Evolutionary conservation across 2,113 vertebrate species (phyloP).

Genomic region (Edolisoma coerulescens): DNA sequence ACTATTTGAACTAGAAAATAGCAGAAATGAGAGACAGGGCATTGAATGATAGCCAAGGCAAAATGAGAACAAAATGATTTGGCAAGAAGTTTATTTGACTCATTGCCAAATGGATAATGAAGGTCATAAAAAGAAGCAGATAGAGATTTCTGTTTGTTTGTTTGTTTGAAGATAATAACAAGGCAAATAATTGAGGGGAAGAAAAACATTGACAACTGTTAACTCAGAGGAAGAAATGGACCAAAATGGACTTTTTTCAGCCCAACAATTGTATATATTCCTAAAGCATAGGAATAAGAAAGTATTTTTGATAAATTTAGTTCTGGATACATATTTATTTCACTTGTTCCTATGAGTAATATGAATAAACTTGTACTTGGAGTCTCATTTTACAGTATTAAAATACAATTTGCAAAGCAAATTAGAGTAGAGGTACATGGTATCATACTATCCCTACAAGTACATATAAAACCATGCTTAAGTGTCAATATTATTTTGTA

Average conservation of each 20-base stretch:
- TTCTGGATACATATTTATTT: conserved; percentile 45
- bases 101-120: conserved; percentile 34
- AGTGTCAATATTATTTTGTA: conserved; percentile 31
- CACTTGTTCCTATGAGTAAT: conserved; percentile 32
- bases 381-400: conserved; percentile 42
- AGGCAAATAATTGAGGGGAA: conserved; percentile 4
- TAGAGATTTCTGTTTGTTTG: conserved; percentile 22
- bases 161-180: conserved; percentile 1
- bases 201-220: not conserved
- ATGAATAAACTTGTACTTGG: conserved; percentile 43
- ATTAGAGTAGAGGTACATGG: conserved; percentile 23
- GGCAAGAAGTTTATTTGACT: conserved; percentile 31
- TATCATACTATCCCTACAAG: not conserved
- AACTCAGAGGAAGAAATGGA: conserved; percentile 29
- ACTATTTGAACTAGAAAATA: not conserved
- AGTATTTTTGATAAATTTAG: conserved; percentile 58
- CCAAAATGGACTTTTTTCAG: conserved; percentile 45
- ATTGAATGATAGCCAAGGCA: conserved; percentile 45
- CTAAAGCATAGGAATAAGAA: conserved; percentile 46
- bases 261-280: conserved; percentile 31
- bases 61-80: conserved; percentile 51
- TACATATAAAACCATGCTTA: not conserved
- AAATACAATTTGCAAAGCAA: conserved; percentile 3
- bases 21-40: conserved; percentile 45
- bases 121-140: not conserved